Evolutionary conservation across 64 coral and sea anemone species (phyloP).

Genomic region (Trachythela sp.): DNA sequence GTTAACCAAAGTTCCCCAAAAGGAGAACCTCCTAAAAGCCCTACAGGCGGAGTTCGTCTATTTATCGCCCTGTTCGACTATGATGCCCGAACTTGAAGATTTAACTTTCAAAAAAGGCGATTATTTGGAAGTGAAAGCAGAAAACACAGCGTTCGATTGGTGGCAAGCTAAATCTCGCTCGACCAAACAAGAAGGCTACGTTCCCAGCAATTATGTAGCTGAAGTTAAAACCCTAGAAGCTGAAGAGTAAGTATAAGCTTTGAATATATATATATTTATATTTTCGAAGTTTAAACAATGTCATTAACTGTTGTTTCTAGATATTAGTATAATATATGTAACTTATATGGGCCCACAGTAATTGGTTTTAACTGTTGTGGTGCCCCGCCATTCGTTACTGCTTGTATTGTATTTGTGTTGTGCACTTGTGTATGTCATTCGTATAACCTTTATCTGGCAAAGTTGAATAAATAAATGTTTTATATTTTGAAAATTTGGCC

Average conservation of each 20-base stretch:
- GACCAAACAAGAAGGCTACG: conserved; percentile 70
- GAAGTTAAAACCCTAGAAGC: conserved; percentile 77
- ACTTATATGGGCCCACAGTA: too few relatives aligned
- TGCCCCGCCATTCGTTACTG: conserved; percentile 75
- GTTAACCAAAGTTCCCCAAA: neutral
- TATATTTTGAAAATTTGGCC: neutral
- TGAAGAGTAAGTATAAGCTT: conserved; percentile 78
- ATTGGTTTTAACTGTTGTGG: conserved; percentile 83
- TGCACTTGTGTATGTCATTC: too few relatives aligned
- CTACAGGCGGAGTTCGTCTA: conserved; percentile 24
- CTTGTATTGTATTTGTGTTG: too few relatives aligned
- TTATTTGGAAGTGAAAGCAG: conserved; percentile 76
- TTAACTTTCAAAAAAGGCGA: conserved; percentile 91
- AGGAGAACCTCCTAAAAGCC: conserved; percentile 33
- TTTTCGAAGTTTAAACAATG: too few relatives aligned
- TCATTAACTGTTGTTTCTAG: too few relatives aligned
- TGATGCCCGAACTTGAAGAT: conserved; percentile 90
- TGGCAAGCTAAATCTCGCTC: conserved; percentile 75
- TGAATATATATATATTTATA: too few relatives aligned
- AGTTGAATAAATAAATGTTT: too few relatives aligned
- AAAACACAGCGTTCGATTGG: conserved; percentile 80
- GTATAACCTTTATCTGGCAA: too few relatives aligned
- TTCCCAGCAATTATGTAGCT: conserved; percentile 97
- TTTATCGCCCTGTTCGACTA: conserved; percentile 93
- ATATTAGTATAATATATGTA: too few relatives aligned